phyloP scores from a whole-genome alignment of 2,113 vertebrate species.

The Odobenus rosmarus region DNA sequence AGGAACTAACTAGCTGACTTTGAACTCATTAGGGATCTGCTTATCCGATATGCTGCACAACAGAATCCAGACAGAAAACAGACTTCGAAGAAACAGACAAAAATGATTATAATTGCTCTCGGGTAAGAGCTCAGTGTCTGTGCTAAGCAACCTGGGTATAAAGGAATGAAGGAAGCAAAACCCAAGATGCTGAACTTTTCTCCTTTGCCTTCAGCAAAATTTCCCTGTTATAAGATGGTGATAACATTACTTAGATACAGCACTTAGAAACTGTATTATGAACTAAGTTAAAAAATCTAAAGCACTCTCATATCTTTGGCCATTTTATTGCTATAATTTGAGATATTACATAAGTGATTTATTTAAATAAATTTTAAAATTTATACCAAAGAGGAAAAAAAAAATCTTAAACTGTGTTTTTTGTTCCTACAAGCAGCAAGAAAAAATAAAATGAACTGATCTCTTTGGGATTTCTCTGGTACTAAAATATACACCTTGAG shows the following conservation, averaged over 20 bases:
- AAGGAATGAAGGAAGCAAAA: background rate
- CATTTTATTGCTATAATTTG: slow-evolving; percentile 11
- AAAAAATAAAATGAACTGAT: slow-evolving; percentile 32
- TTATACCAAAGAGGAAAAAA: background rate
- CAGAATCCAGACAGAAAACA: slow-evolving; percentile 70
- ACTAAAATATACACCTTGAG: slow-evolving; percentile 10
- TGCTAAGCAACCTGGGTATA: background rate
- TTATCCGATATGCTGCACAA: slow-evolving; percentile 69
- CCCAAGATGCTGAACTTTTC: background rate
- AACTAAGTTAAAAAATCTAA: slow-evolving; percentile 20
- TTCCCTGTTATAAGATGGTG: background rate
- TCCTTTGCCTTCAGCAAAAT: background rate
- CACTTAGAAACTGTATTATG: background rate
- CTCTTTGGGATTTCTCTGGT: slow-evolving; percentile 24
- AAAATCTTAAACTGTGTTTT: background rate
- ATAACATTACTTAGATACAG: background rate
- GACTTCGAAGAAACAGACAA: slow-evolving; percentile 60
- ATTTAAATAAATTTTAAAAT: slow-evolving; percentile 53
- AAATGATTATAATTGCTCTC: slow-evolving; percentile 25
- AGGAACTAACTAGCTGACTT: slow-evolving; percentile 33
- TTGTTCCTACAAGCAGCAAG: background rate
- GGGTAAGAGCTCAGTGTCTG: background rate
- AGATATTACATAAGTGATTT: background rate
- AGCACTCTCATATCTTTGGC: background rate
- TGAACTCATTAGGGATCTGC: slow-evolving; percentile 52